phyloP scores from a whole-genome alignment of 2,888 invertebrate genomes.

The Hydrotaea diabolus region DNA sequence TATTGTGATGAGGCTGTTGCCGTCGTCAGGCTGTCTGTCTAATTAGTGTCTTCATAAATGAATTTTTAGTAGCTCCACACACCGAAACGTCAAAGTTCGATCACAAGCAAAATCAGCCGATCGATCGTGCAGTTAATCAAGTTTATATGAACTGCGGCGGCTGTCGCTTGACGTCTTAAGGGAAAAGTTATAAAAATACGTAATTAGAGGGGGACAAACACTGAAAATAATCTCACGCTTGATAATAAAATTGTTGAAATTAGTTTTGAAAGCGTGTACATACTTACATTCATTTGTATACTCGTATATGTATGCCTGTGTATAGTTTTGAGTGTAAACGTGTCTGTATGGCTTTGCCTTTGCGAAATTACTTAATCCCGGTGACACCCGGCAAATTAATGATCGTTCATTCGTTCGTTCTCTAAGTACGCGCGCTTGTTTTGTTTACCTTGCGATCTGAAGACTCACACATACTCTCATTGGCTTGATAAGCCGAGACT shows the following conservation, averaged over 20 bases:
- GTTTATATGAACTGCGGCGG: not conserved
- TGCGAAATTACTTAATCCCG: slow-evolving; percentile 31
- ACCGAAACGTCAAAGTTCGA: not conserved
- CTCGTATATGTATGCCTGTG: not conserved
- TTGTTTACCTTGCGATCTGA: slow-evolving; percentile 6
- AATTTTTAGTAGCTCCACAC: not conserved
- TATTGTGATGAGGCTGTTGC: not conserved
- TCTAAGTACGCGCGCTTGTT: not conserved
- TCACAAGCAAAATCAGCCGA: not conserved
- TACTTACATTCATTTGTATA: not conserved
- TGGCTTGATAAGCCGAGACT: not conserved
- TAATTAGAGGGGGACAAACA: not conserved
- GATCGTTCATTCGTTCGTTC: not conserved
- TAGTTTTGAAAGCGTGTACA: not conserved
- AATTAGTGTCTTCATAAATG: slow-evolving; percentile 13
- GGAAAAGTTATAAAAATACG: not conserved
- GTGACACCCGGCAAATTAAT: slow-evolving; percentile 28
- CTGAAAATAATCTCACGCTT: not conserved
- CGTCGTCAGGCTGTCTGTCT: not conserved
- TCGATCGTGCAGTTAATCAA: not conserved
- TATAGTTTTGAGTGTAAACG: not conserved
- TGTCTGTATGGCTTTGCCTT: not conserved
- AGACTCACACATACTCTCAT: not conserved
- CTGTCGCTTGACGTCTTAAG: not conserved
- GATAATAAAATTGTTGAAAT: not conserved